Conservation (phyloP, 2,888 invertebrate genomes). For the Spilarctia lutea region DNA sequence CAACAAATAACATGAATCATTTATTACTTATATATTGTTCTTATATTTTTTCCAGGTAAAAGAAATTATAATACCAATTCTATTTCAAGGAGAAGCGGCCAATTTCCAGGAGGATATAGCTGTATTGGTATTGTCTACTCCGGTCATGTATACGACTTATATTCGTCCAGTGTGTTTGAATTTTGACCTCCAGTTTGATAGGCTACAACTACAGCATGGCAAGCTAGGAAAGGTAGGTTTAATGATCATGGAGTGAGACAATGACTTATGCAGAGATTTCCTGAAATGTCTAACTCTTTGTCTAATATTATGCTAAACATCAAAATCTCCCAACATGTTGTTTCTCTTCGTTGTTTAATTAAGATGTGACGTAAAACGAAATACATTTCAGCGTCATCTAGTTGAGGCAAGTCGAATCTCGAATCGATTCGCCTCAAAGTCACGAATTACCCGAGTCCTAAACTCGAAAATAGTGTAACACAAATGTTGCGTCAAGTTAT, state of each 20-base stretch:
- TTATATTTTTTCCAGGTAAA: slow-evolving; percentile 56
- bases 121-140: slow-evolving; percentile 70
- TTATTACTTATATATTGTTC: neutral
- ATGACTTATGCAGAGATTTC: neutral
- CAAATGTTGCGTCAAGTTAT: too few species aligned
- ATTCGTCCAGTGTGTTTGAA: slow-evolving; percentile 83
- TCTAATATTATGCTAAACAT: neutral
- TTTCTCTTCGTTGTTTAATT: too few species aligned
- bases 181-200: slow-evolving; percentile 42
- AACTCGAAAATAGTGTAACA: too few species aligned
- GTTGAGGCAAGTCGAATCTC: too few species aligned
- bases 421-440: too few species aligned
- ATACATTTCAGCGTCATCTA: too few species aligned
- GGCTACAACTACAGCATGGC: neutral
- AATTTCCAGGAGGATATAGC: slow-evolving; percentile 87
- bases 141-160: slow-evolving; percentile 67
- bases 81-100: slow-evolving; percentile 79
- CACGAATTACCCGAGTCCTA: too few species aligned
- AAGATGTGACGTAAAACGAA: too few species aligned
- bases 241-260: neutral
- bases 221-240: neutral
- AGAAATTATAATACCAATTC: slow-evolving; percentile 71
- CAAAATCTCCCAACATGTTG: too few species aligned
- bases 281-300: neutral
- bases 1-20: neutral